phyloP scores from a whole-genome alignment of 2,797 vertebrate genomes.

The Halcyon badia region DNA sequence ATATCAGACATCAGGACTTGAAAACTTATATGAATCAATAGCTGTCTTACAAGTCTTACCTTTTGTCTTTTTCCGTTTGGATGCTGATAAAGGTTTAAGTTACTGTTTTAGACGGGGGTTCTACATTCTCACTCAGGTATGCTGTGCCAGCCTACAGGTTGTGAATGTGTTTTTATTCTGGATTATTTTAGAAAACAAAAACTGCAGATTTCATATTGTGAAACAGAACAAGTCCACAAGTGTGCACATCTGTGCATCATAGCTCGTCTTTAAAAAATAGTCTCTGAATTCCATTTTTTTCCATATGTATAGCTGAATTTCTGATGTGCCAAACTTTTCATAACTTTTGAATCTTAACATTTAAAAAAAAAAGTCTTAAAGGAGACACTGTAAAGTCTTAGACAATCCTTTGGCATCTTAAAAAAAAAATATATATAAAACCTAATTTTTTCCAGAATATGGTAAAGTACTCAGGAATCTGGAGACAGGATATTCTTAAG shows the following conservation, averaged over 20 bases:
- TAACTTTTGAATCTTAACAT: constrained; percentile 90
- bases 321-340: constrained; percentile 95
- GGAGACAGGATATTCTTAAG: constrained; percentile 86
- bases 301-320: constrained; percentile 84
- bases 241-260: constrained; percentile 80
- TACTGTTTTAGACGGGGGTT: constrained; percentile 96
- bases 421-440: constrained; percentile 81
- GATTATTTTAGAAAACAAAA: constrained; percentile 88
- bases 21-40: constrained; percentile 92
- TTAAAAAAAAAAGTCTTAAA: constrained; percentile 90
- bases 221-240: constrained; percentile 83
- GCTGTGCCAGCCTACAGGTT: constrained; percentile 99
- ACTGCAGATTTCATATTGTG: constrained; percentile 85
- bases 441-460: constrained; percentile 85
- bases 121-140: constrained; percentile 99
- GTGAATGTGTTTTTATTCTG: constrained; percentile 99
- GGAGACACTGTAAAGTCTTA: constrained; percentile 92
- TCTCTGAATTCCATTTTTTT: constrained; percentile 82
- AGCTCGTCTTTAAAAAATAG: constrained; percentile 75
- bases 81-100: constrained; percentile 93
- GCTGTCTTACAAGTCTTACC: constrained; percentile 93
- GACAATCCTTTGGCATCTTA: constrained; percentile 95
- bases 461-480: constrained; percentile 94
- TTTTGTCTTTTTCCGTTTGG: constrained; percentile 88
- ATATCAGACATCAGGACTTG: constrained; percentile 94